phyloP scores from a whole-genome alignment of 2,888 invertebrate genomes.

The Cheilosia impressa region DNA sequence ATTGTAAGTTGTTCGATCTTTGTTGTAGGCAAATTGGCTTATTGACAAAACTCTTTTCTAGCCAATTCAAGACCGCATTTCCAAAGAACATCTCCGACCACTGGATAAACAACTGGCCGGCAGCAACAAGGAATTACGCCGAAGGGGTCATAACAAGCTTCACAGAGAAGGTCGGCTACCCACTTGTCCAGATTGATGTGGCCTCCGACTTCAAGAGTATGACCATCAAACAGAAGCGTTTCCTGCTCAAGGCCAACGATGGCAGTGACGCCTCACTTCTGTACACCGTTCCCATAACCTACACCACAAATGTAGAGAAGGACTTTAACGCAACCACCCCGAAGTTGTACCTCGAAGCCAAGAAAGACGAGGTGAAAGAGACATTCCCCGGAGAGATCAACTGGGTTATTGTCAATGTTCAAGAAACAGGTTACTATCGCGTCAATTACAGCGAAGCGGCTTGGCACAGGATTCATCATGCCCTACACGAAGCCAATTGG shows the following conservation, averaged over 20 bases:
- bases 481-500: slow-evolving; percentile 76
- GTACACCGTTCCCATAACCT: slow-evolving; percentile 81
- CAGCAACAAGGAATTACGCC: slow-evolving; percentile 78
- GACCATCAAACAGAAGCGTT: slow-evolving; percentile 80
- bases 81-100: slow-evolving; percentile 85
- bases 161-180: slow-evolving; percentile 88
- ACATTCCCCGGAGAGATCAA: slow-evolving; percentile 10
- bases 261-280: slow-evolving; percentile 74
- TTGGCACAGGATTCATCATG: slow-evolving; percentile 84
- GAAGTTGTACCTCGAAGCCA: slow-evolving; percentile 77
- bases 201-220: slow-evolving; percentile 70
- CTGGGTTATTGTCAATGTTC: slow-evolving; percentile 82
- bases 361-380: background rate
- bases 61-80: slow-evolving; percentile 80
- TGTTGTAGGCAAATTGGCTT: background rate
- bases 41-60: slow-evolving; percentile 51
- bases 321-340: slow-evolving; percentile 78
- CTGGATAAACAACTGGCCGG: slow-evolving; percentile 82
- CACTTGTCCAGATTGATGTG: slow-evolving; percentile 85
- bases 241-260: slow-evolving; percentile 78
- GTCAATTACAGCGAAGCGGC: slow-evolving; percentile 88
- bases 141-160: slow-evolving; percentile 84
- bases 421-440: slow-evolving; percentile 85
- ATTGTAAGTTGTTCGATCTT: slow-evolving; percentile 77
- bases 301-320: slow-evolving; percentile 77